Percentiles rank a stretch among this genome's conserved stretches.
These are phyloP conservation scores for Fundulus diaphanus DNA, from an alignment of 2,797 vertebrate genomes.

Conservation along the genomic window DNA sequence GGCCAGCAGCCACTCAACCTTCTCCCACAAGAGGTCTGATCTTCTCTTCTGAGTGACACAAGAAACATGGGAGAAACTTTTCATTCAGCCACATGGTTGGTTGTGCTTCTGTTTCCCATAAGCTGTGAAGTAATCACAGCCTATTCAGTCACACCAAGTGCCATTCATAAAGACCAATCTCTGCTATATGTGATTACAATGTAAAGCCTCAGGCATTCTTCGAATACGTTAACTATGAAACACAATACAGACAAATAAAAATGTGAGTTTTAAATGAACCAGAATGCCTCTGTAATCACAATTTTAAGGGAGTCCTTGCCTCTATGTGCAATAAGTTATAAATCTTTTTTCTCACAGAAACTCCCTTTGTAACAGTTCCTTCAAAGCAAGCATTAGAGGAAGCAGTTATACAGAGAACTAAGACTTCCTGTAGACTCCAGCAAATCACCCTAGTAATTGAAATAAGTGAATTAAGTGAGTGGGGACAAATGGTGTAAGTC, in stretches of 20 bases:
- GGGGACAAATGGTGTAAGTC: conserved; percentile 53
- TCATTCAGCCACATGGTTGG: conserved; percentile 35
- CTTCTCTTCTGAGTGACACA: conserved; percentile 64
- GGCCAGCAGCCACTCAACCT: conserved; percentile 73
- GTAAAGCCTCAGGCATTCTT: conserved; percentile 16
- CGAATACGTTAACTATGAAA: conserved; percentile 10
- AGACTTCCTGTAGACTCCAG: conserved; percentile 50
- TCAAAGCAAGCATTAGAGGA: conserved; percentile 35
- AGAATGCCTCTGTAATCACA: conserved; percentile 17
- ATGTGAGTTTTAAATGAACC: conserved; percentile 22
- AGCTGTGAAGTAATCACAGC: conserved; percentile 10
- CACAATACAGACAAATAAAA: conserved; percentile 8
- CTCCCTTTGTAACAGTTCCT: neutral
- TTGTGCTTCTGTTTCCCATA: conserved; percentile 22
- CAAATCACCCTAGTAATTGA: conserved; percentile 49
- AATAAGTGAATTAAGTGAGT: conserved; percentile 64
- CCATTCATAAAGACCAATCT: conserved; percentile 35
- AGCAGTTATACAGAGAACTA: conserved; percentile 36
- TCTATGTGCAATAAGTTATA: conserved; percentile 21
- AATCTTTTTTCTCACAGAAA: conserved; percentile 15
- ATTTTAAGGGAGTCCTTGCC: conserved; percentile 6
- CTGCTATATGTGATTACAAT: neutral
- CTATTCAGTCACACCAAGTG: conserved; percentile 31
- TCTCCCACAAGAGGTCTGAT: conserved; percentile 69
- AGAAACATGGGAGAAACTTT: conserved; percentile 51